A percentile compares a stretch with the other conserved stretches of the same genome.
Evolutionary conservation across 2,113 vertebrate genomes (phyloP).

Genomic region (Elanus axillaris): DNA sequence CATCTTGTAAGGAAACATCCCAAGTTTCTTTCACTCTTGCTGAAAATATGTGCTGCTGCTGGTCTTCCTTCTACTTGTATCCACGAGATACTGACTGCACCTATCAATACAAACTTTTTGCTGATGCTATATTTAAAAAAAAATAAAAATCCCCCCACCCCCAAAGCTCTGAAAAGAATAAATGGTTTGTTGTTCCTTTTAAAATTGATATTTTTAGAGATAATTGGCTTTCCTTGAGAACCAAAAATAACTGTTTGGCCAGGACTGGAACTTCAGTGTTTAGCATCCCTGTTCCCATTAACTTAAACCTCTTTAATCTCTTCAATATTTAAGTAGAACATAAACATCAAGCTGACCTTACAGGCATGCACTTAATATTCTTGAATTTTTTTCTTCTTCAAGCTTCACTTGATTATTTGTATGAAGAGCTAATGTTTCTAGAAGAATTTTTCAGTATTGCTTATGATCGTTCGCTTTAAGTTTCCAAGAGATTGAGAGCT

Average conservation of each 20-base stretch:
- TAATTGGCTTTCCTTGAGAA: neutral
- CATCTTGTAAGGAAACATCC: neutral
- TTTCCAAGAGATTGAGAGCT: neutral
- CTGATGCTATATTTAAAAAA: rapidly evolving
- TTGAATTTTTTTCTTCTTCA: neutral
- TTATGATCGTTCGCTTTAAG: neutral
- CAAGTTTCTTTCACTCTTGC: neutral
- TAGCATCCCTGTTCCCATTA: neutral
- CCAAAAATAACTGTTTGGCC: neutral
- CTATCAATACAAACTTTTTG: neutral
- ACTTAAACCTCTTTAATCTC: neutral
- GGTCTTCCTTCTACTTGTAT: neutral
- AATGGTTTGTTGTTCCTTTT: neutral
- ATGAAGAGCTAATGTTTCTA: neutral
- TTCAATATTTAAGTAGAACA: neutral
- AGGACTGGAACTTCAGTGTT: neutral
- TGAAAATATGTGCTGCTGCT: neutral
- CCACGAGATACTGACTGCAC: neutral
- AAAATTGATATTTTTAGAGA: neutral
- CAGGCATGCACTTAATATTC: neutral
- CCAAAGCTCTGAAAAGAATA: neutral
- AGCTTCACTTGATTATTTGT: neutral
- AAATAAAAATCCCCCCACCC: rapidly evolving
- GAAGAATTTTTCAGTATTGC: neutral
- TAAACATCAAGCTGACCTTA: neutral